Percentiles rank a stretch among this genome's conserved stretches.
phyloP scores from a whole-genome alignment of 2,888 invertebrate species.

The Belgica antarctica region DNA sequence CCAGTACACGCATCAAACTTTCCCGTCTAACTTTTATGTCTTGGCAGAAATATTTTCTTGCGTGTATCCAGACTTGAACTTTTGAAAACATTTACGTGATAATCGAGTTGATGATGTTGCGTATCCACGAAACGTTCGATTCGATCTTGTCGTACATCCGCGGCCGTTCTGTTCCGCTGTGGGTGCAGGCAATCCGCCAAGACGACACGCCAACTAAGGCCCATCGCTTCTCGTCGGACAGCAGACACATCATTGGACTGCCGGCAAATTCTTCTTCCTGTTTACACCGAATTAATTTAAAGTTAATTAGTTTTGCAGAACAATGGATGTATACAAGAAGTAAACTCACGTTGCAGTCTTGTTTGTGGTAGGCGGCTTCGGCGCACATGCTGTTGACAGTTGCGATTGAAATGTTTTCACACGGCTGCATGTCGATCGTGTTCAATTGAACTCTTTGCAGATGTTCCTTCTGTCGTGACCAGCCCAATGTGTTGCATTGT shows the following conservation, averaged over 20 bases:
- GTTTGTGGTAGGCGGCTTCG: slow-evolving; percentile 73
- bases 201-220: slow-evolving; percentile 76
- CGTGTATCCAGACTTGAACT: too few species aligned
- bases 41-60: too few species aligned
- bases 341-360: slow-evolving; percentile 79
- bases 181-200: slow-evolving; percentile 82
- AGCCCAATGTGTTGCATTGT: slow-evolving; percentile 79
- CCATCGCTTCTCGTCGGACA: slow-evolving; percentile 71
- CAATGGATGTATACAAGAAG: too few species aligned
- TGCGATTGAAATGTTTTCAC: slow-evolving; percentile 81
- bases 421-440: slow-evolving; percentile 73
- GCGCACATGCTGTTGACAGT: slow-evolving; percentile 81
- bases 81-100: neutral
- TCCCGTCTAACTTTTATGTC: too few species aligned
- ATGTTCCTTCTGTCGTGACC: slow-evolving; percentile 80
- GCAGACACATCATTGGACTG: slow-evolving; percentile 78
- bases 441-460: slow-evolving; percentile 77
- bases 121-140: slow-evolving; percentile 83
- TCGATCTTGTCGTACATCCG: slow-evolving; percentile 79
- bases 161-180: slow-evolving; percentile 72
- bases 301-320: neutral
- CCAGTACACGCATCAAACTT: too few species aligned
- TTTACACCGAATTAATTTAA: neutral
- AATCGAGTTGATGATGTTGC: slow-evolving; percentile 64
- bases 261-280: slow-evolving; percentile 88